Evolutionary conservation across 1,140 invertebrate genomes (phyloP).

Genomic region (Physella acuta): DNA sequence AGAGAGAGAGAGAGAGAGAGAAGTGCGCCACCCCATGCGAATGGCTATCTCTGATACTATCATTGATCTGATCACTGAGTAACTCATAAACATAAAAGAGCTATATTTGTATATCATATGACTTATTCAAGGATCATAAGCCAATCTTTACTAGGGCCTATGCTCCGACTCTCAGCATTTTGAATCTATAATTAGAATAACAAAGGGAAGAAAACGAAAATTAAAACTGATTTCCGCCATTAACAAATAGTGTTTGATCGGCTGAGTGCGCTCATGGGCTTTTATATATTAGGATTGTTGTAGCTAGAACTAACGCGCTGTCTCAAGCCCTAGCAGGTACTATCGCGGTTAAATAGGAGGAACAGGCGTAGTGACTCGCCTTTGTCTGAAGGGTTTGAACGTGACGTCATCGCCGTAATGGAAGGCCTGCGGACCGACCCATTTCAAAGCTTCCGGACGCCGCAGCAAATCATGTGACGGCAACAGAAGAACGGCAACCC

Average conservation of each 20-base stretch:
- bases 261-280: background rate
- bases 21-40: too few species aligned
- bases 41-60: too few species aligned
- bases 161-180: background rate
- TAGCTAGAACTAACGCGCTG: background rate
- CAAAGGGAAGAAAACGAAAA: background rate
- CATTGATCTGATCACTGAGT: too few species aligned
- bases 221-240: too few species aligned
- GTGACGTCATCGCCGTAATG: conserved; percentile 39
- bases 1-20: too few species aligned
- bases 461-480: conserved; percentile 36
- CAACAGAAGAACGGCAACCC: conserved; percentile 45
- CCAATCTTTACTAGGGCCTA: background rate
- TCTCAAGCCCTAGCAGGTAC: background rate
- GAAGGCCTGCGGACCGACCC: conserved; percentile 51
- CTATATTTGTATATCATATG: background rate
- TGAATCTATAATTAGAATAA: background rate
- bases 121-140: background rate
- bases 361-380: background rate
- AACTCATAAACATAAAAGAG: too few species aligned
- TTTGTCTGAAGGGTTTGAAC: conserved; percentile 28
- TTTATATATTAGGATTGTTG: background rate
- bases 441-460: conserved; percentile 36
- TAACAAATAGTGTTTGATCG: background rate
- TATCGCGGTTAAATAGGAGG: background rate